These are phyloP conservation scores for Quadroppia sp. DNA, from an alignment of 2,888 invertebrate genomes.

Conservation along the genomic window DNA sequence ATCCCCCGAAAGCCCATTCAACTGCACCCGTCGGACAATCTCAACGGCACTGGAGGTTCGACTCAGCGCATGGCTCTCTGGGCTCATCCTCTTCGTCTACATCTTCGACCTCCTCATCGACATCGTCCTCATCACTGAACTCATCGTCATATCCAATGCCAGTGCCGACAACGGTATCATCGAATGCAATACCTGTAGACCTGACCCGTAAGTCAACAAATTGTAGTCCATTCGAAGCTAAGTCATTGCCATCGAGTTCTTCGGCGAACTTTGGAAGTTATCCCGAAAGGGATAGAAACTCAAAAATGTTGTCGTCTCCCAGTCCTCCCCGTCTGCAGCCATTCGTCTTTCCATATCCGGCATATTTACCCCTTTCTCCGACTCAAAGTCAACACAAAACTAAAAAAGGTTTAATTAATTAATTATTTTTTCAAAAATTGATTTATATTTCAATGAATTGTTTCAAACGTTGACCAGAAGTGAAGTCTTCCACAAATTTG, in stretches of 20 bases:
- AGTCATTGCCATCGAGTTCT: slow-evolving; percentile 10
- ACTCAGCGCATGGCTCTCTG: not conserved
- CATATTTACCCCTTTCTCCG: slow-evolving; percentile 7
- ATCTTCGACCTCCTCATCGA: slow-evolving; percentile 4
- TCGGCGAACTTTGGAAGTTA: not conserved
- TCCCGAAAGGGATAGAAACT: slow-evolving; percentile 4
- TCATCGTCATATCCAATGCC: slow-evolving; percentile 27
- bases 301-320: not conserved
- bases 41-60: not conserved
- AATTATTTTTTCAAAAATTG: too few species aligned
- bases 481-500: slow-evolving; percentile 26
- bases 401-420: slow-evolving; percentile 22
- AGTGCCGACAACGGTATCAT: not conserved
- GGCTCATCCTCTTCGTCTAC: not conserved
- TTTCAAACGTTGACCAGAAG: not conserved
- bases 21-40: not conserved
- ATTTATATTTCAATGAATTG: not conserved
- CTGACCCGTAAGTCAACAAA: slow-evolving; percentile 18
- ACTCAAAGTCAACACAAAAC: slow-evolving; percentile 19
- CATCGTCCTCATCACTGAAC: not conserved
- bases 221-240: slow-evolving; percentile 24
- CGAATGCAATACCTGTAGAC: slow-evolving; percentile 20
- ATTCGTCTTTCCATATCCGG: slow-evolving; percentile 6
- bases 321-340: slow-evolving; percentile 5
- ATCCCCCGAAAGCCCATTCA: slow-evolving; percentile 42